Conservation (phyloP, 2,797 vertebrate genomes). For the Melanotaenia trifasciata region DNA sequence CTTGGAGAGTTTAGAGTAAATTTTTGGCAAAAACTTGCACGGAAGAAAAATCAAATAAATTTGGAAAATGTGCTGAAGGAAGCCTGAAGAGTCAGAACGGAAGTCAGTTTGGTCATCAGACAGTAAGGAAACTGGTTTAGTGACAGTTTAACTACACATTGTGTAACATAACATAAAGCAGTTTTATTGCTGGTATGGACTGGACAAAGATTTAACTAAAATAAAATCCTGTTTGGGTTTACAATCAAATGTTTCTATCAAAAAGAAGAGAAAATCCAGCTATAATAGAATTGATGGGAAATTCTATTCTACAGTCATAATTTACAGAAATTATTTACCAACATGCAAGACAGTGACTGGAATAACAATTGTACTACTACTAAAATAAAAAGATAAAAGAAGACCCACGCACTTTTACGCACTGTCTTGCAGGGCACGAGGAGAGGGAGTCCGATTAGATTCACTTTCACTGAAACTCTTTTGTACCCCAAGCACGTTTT, state of each 20-base stretch:
- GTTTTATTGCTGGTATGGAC: too few relatives aligned
- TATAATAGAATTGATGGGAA: too few relatives aligned
- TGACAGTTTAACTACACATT: too few relatives aligned
- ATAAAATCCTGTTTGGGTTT: too few relatives aligned
- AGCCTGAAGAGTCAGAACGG: neutral
- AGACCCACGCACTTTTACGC: slow-evolving; percentile 52
- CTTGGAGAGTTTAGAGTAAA: neutral
- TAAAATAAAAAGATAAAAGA: neutral
- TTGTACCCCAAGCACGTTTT: slow-evolving; percentile 69
- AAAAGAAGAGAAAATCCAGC: too few relatives aligned
- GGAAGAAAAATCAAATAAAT: neutral
- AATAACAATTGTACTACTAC: slow-evolving; percentile 17
- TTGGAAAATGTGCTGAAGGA: neutral
- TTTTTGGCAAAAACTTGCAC: neutral
- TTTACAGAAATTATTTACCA: too few relatives aligned
- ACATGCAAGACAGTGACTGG: neutral
- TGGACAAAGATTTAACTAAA: too few relatives aligned
- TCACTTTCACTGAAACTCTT: slow-evolving; percentile 45
- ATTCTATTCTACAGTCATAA: too few relatives aligned
- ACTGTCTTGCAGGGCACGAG: slow-evolving; percentile 43
- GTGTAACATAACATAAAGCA: too few relatives aligned
- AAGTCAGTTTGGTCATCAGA: too few relatives aligned
- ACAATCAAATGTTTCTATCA: too few relatives aligned
- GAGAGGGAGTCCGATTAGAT: slow-evolving; percentile 35
- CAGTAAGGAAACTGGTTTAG: too few relatives aligned